These are phyloP conservation scores for Marmota flaviventris DNA, from an alignment of 2,113 vertebrate genomes.

Conservation along the genomic window DNA sequence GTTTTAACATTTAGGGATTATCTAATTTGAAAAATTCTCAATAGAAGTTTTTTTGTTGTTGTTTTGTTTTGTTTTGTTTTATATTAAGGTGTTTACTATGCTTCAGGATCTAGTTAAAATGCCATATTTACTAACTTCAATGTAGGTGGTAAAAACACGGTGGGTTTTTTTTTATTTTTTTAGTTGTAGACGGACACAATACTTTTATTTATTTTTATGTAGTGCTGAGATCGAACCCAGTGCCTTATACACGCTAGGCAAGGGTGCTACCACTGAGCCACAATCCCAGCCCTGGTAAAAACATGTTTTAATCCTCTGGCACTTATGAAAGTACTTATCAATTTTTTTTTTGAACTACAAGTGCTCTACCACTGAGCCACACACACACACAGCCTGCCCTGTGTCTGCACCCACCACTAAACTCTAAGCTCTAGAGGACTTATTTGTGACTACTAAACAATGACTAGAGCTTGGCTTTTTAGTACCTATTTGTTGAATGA, in stretches of 20 bases:
- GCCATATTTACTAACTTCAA: background rate
- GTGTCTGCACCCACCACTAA: background rate
- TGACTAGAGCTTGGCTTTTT: background rate
- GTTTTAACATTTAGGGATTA: constrained; percentile 26
- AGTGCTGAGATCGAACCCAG: too few relatives aligned
- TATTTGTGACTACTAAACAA: background rate
- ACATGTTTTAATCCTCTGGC: background rate
- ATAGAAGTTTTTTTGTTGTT: background rate
- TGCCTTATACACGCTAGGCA: too few relatives aligned
- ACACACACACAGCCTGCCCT: background rate
- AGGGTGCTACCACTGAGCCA: too few relatives aligned
- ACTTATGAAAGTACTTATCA: background rate
- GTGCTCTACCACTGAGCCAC: background rate
- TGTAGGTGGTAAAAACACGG: background rate
- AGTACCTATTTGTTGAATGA: constrained; percentile 1
- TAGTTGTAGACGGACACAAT: too few relatives aligned
- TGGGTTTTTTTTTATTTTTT: too few relatives aligned
- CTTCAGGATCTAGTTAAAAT: background rate
- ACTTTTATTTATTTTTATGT: too few relatives aligned
- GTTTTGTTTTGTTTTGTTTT: background rate
- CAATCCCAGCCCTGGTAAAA: background rate
- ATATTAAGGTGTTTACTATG: background rate
- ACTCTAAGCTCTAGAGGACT: background rate
- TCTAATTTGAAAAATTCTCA: constrained; percentile 7
- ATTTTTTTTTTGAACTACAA: background rate